phyloP scores from a whole-genome alignment of 2,113 vertebrate genomes.

The Hippolais icterina region DNA sequence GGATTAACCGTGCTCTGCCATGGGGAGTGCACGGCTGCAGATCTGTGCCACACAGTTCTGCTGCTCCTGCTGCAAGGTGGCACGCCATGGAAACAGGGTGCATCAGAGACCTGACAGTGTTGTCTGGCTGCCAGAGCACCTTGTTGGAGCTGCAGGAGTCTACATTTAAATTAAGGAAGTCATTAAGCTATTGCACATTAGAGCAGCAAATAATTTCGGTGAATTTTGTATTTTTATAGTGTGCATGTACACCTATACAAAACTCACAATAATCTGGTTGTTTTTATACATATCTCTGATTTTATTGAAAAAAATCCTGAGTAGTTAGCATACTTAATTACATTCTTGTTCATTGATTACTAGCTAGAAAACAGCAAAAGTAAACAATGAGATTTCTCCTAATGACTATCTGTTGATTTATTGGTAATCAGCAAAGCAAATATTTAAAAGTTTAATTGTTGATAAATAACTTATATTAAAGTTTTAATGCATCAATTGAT shows the following conservation, averaged over 20 bases:
- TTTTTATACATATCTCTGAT: neutral
- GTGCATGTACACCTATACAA: neutral
- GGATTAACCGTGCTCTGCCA: neutral
- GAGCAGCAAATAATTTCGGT: neutral
- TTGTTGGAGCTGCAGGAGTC: neutral
- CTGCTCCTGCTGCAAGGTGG: neutral
- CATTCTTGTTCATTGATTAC: neutral
- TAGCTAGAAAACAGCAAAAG: neutral
- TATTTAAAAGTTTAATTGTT: conserved; percentile 27
- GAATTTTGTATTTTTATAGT: neutral
- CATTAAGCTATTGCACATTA: neutral
- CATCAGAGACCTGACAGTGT: neutral
- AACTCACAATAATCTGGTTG: neutral
- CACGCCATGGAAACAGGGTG: neutral
- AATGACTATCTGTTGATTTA: neutral
- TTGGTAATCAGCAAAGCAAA: neutral
- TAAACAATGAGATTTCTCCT: neutral
- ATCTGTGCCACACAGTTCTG: neutral
- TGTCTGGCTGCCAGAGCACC: neutral
- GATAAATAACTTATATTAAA: neutral
- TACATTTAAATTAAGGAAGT: neutral
- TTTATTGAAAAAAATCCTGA: neutral
- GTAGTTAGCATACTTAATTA: neutral
- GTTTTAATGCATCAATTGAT: conserved; percentile 6
- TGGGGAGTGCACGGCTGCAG: neutral